Percentiles rank a stretch among this genome's conserved stretches.
phyloP scores from a whole-genome alignment of 2,113 vertebrate species.

The Tupaia chinensis region DNA sequence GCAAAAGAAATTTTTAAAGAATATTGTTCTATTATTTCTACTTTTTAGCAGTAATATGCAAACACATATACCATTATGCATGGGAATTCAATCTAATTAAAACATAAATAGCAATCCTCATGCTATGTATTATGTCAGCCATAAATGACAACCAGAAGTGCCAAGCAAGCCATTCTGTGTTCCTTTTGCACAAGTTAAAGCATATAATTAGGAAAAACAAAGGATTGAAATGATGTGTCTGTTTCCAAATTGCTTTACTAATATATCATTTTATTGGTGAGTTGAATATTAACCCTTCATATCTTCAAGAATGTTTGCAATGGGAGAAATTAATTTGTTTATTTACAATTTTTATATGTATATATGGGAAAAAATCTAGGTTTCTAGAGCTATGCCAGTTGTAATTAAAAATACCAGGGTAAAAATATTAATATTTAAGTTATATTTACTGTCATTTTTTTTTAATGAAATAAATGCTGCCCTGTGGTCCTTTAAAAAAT shows the following conservation, averaged over 20 bases:
- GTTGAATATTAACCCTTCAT: not conserved
- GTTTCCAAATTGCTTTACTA: constrained; percentile 26
- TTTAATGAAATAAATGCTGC: not conserved
- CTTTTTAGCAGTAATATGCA: constrained; percentile 37
- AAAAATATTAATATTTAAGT: constrained; percentile 13
- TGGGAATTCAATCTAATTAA: constrained; percentile 63
- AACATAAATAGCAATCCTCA: constrained; percentile 39
- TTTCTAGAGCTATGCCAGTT: not conserved
- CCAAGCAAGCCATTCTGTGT: constrained; percentile 11
- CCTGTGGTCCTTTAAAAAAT: not conserved
- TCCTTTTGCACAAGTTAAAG: constrained; percentile 20
- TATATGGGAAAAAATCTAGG: not conserved
- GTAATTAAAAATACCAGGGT: not conserved
- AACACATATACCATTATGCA: not conserved
- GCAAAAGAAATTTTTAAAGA: constrained; percentile 51
- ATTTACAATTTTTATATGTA: not conserved
- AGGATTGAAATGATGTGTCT: not conserved
- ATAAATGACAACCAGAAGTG: constrained; percentile 18
- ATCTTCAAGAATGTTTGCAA: not conserved
- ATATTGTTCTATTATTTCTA: constrained; percentile 11
- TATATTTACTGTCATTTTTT: not conserved
- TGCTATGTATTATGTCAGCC: not conserved
- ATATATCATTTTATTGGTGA: not conserved
- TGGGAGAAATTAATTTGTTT: constrained; percentile 43
- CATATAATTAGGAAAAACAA: constrained; percentile 15